These are phyloP conservation scores for Cloeon dipterum DNA, from an alignment of 2,888 invertebrate genomes.

Conservation along the genomic window DNA sequence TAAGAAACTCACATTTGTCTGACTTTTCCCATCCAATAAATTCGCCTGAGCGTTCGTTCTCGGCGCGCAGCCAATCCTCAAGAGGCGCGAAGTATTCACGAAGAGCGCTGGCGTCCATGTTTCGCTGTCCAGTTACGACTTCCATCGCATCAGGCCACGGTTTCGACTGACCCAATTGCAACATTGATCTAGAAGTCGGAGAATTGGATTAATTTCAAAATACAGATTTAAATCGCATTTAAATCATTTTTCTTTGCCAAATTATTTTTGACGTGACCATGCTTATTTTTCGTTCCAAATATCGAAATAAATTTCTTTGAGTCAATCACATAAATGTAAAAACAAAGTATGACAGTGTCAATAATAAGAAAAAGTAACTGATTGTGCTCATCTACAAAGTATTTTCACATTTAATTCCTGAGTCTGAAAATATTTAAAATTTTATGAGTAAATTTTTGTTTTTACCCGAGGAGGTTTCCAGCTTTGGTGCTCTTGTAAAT, in stretches of 20 bases:
- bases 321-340: too few species aligned
- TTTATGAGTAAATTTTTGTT: too few species aligned
- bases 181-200: constrained; percentile 10
- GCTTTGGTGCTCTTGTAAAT: constrained; percentile 72
- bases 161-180: constrained; percentile 10
- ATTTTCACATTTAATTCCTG: too few species aligned
- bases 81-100: constrained; percentile 17
- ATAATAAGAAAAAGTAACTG: too few species aligned
- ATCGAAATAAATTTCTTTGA: too few species aligned
- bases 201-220: background rate
- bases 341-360: too few species aligned
- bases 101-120: constrained; percentile 16
- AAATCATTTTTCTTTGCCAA: too few species aligned
- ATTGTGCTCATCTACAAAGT: too few species aligned
- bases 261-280: too few species aligned
- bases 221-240: too few species aligned
- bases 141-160: constrained; percentile 19
- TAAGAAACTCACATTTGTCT: background rate
- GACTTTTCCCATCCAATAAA: constrained; percentile 4
- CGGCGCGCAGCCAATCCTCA: constrained; percentile 13
- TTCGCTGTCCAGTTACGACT: constrained; percentile 16
- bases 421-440: too few species aligned
- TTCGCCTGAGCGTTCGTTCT: constrained; percentile 10
- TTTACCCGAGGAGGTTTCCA: constrained; percentile 61
- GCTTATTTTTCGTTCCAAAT: too few species aligned